These are phyloP conservation scores for Petrosia ficiformis DNA, from an alignment of 37 sponge, comb jelly and placozoan genomes.

Conservation along the genomic window DNA sequence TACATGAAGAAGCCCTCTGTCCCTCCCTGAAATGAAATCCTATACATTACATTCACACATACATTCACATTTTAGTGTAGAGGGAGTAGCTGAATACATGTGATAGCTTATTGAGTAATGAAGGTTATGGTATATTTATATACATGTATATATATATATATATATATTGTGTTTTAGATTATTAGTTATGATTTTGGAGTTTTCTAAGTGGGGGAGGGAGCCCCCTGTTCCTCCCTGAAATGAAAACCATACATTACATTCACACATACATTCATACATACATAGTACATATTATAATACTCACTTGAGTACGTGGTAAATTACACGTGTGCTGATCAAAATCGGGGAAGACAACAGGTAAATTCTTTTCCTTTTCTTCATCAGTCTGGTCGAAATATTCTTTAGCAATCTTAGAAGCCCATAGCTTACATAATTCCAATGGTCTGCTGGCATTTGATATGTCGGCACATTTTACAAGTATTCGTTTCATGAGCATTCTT, in stretches of 20 bases:
- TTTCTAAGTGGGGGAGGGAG: too few species aligned
- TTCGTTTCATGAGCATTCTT: conserved; percentile 55
- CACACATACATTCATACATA: background rate
- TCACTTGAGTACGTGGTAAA: conserved; percentile 80
- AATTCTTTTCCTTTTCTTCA: conserved; percentile 67
- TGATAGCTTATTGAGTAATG: too few species aligned
- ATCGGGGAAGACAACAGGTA: conserved; percentile 75
- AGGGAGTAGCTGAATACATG: too few species aligned
- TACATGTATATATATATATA: too few species aligned
- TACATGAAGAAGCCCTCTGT: too few species aligned
- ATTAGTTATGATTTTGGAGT: too few species aligned
- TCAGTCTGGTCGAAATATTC: conserved; percentile 90
- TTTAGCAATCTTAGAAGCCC: conserved; percentile 74
- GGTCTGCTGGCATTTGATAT: conserved; percentile 81
- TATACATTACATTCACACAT: background rate
- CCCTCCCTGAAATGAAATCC: background rate
- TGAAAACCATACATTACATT: background rate
- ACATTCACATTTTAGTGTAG: too few species aligned
- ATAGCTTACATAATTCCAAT: conserved; percentile 48
- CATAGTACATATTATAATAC: background rate
- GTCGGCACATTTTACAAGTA: conserved; percentile 89
- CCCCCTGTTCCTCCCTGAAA: too few species aligned
- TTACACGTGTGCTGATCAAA: conserved; percentile 75
- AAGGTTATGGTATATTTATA: too few species aligned
- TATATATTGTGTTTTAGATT: too few species aligned